Conservation (phyloP, 2,888 invertebrate species). For the Lochmaea capreae region DNA sequence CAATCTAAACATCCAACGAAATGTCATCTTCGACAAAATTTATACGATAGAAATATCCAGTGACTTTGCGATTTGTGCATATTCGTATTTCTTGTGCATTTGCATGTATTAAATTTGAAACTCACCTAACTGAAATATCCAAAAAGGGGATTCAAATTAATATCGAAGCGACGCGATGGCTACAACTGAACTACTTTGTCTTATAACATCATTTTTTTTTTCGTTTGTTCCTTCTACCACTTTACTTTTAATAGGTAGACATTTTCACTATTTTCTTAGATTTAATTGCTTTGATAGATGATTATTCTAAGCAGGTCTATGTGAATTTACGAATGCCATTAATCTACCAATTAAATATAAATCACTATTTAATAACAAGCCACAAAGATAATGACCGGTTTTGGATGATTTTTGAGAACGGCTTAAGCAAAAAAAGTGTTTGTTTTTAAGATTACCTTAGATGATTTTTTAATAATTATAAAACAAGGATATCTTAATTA, state of each 20-base stretch:
- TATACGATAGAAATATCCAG: too few relatives aligned
- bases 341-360: conserved; percentile 8
- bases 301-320: not conserved
- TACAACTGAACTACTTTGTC: too few relatives aligned
- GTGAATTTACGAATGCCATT: conserved; percentile 2
- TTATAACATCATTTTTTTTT: too few relatives aligned
- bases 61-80: too few relatives aligned
- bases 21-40: not conserved
- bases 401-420: conserved; percentile 10
- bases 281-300: not conserved
- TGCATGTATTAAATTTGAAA: too few relatives aligned
- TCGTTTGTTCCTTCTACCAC: too few relatives aligned
- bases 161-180: too few relatives aligned
- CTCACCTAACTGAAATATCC: too few relatives aligned
- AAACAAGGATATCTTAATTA: not conserved
- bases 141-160: too few relatives aligned
- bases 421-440: not conserved
- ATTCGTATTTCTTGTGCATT: too few relatives aligned
- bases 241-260: too few relatives aligned
- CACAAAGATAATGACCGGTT: not conserved
- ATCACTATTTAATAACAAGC: conserved; percentile 15
- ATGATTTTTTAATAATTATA: not conserved
- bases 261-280: not conserved
- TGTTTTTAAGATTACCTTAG: conserved; percentile 1
- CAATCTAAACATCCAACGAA: not conserved